Evolutionary conservation across 2,113 vertebrate genomes (phyloP).

Genomic region (Cisticola juncidis): DNA sequence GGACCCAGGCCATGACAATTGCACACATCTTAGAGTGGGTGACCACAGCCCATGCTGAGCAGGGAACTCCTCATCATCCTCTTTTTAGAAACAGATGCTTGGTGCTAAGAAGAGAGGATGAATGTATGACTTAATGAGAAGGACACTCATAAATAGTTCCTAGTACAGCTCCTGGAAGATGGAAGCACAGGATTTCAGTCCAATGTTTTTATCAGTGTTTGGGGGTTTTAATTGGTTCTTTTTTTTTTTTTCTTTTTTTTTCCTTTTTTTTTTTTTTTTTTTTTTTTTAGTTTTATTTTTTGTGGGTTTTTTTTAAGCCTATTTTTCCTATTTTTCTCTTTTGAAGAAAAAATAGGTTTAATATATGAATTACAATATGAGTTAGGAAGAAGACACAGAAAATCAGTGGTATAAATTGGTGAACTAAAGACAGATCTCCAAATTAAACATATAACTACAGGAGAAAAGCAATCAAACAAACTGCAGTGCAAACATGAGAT

Average conservation of each 20-base stretch:
- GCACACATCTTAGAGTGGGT: fast-evolving
- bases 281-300: no score
- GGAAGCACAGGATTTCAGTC: neutral
- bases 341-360: neutral
- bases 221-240: neutral
- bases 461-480: slow-evolving; percentile 2
- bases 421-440: neutral
- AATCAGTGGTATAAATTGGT: neutral
- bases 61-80: neutral
- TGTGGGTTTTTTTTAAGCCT: neutral
- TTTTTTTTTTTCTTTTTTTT: neutral
- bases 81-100: neutral
- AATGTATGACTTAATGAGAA: neutral
- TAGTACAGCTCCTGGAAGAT: neutral
- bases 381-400: neutral
- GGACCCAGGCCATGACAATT: neutral
- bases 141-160: neutral
- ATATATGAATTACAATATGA: neutral
- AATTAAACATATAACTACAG: neutral
- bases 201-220: neutral
- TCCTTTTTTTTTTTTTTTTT: no score
- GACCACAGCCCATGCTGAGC: neutral
- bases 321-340: neutral
- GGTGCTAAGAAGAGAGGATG: neutral
- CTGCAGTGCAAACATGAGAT: neutral